These are phyloP conservation scores for Gerosis bhagava DNA, from an alignment of 2,888 invertebrate species.

Conservation along the genomic window DNA sequence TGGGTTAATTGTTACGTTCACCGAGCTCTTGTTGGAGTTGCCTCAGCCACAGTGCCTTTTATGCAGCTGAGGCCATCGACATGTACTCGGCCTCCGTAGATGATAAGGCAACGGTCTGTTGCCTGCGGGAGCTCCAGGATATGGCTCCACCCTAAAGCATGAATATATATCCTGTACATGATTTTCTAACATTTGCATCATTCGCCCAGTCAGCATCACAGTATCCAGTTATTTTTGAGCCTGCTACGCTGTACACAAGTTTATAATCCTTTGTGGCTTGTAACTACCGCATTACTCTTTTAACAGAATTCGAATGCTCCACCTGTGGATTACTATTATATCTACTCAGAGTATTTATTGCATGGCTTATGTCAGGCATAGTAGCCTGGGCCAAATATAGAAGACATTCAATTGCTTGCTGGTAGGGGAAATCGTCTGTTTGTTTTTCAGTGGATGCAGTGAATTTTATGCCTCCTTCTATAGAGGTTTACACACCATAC, in stretches of 20 bases:
- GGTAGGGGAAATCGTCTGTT: too few species aligned
- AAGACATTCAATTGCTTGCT: conserved; percentile 14
- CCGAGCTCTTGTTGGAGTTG: conserved; percentile 32
- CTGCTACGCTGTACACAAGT: conserved; percentile 14
- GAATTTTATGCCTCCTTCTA: too few species aligned
- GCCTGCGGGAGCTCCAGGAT: conserved; percentile 32
- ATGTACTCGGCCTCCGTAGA: conserved; percentile 27
- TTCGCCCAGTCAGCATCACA: conserved; percentile 41
- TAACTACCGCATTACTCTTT: conserved; percentile 34
- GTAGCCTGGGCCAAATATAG: conserved; percentile 26
- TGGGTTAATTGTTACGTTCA: too few species aligned
- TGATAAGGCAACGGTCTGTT: conserved; percentile 33
- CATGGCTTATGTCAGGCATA: conserved; percentile 25
- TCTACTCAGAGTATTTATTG: conserved; percentile 22
- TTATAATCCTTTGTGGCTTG: conserved; percentile 31
- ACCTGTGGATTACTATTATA: conserved; percentile 13
- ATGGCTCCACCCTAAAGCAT: conserved; percentile 35
- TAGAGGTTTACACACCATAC: too few species aligned
- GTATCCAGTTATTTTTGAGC: conserved; percentile 20
- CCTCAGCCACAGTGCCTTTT: conserved; percentile 27
- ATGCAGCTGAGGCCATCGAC: conserved; percentile 31
- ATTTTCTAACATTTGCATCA: conserved; percentile 31
- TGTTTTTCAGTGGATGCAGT: too few species aligned
- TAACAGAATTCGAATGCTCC: conserved; percentile 26
- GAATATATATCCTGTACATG: conserved; percentile 38